A percentile compares a stretch with the other conserved stretches of the same genome.
phyloP scores from a whole-genome alignment of 92 coral and sea anemone genomes.

The Porites lobata region DNA sequence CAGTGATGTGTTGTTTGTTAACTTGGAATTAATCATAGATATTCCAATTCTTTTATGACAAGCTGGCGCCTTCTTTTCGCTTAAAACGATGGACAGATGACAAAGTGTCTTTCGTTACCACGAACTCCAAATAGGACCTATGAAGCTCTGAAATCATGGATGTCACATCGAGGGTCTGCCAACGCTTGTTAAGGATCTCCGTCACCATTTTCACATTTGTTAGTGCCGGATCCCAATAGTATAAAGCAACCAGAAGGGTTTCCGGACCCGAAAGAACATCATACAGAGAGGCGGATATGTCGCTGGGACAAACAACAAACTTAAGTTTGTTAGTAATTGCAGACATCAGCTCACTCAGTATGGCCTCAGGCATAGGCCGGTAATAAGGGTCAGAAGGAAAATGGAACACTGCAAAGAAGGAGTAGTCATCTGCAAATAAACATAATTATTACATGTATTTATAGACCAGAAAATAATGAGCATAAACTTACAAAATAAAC shows the following conservation, averaged over 20 bases:
- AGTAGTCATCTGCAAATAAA: not conserved
- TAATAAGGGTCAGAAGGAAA: too few relatives aligned
- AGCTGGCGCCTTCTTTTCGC: not conserved
- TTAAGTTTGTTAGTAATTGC: not conserved
- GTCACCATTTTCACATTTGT: not conserved
- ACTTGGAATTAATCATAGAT: too few relatives aligned
- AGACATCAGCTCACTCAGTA: not conserved
- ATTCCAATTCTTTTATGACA: not conserved
- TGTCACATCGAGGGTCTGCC: not conserved
- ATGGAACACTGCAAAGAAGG: not conserved
- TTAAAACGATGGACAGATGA: not conserved
- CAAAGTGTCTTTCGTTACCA: not conserved
- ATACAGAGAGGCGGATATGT: too few relatives aligned
- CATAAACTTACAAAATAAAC: too few relatives aligned
- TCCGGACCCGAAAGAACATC: not conserved
- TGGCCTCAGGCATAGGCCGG: not conserved
- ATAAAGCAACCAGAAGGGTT: not conserved
- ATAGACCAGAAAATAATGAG: too few relatives aligned
- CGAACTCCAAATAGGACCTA: not conserved
- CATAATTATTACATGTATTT: too few relatives aligned
- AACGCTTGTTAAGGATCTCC: not conserved
- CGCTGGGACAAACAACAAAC: not conserved
- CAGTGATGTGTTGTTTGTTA: too few relatives aligned
- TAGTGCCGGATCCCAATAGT: accelerated
- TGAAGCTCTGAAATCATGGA: conserved; percentile 1